Evolutionary conservation across 2,888 invertebrate genomes (phyloP).

Genomic region (Agonopterix subpropinquella): DNA sequence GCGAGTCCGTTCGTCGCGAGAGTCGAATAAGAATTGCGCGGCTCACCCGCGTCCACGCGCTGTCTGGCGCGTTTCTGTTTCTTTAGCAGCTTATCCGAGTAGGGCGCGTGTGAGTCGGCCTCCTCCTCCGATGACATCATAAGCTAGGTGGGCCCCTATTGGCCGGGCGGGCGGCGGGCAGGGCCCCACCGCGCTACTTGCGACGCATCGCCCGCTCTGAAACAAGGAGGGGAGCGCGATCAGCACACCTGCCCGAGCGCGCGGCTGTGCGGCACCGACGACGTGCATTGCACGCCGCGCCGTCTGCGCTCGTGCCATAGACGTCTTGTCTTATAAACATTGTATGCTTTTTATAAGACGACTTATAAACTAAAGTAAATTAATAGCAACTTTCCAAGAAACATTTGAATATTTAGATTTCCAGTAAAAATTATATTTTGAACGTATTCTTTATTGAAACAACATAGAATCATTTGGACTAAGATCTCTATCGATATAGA

Average conservation of each 20-base stretch:
- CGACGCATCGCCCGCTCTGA: constrained; percentile 71
- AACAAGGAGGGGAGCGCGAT: constrained; percentile 62
- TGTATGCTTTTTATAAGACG: background rate
- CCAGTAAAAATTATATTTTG: no score
- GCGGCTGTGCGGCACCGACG: constrained; percentile 10
- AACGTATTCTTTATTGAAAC: no score
- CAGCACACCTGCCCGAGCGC: constrained; percentile 62
- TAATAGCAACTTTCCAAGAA: constrained; percentile 34
- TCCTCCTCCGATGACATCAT: constrained; percentile 99
- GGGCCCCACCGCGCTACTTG: constrained; percentile 70
- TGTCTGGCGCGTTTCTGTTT: constrained; percentile 95
- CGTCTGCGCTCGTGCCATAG: background rate
- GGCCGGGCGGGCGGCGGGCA: constrained; percentile 82
- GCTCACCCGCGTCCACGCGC: constrained; percentile 97
- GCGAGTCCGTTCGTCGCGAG: constrained; percentile 72
- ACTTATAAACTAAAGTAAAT: background rate
- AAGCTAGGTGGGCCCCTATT: constrained; percentile 88
- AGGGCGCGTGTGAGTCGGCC: constrained; percentile 95
- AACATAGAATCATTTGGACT: no score
- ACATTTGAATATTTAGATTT: no score
- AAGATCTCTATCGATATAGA: constrained; percentile 39
- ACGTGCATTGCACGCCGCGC: constrained; percentile 12
- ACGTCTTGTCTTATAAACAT: background rate
- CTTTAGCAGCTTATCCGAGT: constrained; percentile 94
- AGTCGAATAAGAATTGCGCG: constrained; percentile 91